A percentile compares a stretch with the other conserved stretches of the same genome.
phyloP scores from a whole-genome alignment of 2,888 invertebrate species.

The Mythimna impura region DNA sequence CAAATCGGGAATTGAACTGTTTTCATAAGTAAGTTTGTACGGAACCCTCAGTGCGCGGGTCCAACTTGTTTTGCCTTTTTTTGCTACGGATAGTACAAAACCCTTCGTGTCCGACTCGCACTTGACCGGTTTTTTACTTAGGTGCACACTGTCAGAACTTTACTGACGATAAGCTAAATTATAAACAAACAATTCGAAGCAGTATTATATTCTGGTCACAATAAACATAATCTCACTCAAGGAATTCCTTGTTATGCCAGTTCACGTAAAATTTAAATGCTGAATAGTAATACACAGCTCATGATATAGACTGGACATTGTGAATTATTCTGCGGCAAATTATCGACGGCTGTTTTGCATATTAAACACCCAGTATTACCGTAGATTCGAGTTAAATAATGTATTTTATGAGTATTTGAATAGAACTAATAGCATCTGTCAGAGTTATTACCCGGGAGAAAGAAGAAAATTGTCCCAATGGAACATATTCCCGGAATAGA shows the following conservation, averaged over 20 bases:
- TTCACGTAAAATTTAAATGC: constrained; percentile 20
- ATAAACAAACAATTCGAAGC: not conserved
- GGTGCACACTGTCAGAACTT: not conserved
- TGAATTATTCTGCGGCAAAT: constrained; percentile 51
- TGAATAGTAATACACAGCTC: constrained; percentile 14
- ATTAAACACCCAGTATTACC: constrained; percentile 33
- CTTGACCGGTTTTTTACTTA: no score
- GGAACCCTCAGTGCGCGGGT: no score
- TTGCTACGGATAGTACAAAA: no score
- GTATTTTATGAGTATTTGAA: constrained; percentile 22
- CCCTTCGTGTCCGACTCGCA: no score
- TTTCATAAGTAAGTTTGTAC: no score
- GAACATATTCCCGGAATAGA: no score
- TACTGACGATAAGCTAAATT: not conserved
- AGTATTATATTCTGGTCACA: not conserved
- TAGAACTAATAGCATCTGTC: not conserved
- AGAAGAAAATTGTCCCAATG: no score
- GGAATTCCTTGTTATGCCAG: constrained; percentile 30
- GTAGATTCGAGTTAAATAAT: constrained; percentile 17
- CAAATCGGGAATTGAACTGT: no score
- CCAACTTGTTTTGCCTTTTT: no score
- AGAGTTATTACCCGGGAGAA: not conserved
- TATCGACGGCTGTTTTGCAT: constrained; percentile 45
- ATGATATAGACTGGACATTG: constrained; percentile 24
- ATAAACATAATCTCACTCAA: constrained; percentile 1